Evolutionary conservation across 2,797 vertebrate species (phyloP).

Genomic region (Graptemys geographica): DNA sequence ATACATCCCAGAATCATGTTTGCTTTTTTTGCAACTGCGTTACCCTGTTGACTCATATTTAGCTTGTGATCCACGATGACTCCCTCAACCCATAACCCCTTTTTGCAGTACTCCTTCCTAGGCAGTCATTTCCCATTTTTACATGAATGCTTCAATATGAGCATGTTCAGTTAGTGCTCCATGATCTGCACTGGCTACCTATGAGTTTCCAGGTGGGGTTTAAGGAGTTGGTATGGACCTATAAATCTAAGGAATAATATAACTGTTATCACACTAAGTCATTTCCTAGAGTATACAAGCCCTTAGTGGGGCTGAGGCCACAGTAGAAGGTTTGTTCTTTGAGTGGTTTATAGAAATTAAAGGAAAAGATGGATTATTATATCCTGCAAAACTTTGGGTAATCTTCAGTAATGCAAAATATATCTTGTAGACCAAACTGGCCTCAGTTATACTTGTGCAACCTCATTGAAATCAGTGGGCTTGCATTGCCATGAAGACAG

Average conservation of each 20-base stretch:
- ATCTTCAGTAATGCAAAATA: accelerated
- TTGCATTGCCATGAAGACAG: accelerated
- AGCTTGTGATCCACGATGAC: too few species aligned
- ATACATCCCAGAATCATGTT: too few species aligned
- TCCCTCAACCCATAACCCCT: too few species aligned
- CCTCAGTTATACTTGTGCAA: not conserved
- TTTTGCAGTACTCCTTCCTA: too few species aligned
- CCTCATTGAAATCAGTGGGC: accelerated
- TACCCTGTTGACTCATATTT: too few species aligned
- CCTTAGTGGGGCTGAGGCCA: not conserved
- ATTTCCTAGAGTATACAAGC: slow-evolving; percentile 18
- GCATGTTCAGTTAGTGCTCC: not conserved
- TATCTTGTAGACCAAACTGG: not conserved
- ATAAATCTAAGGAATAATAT: not conserved
- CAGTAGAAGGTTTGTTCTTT: not conserved
- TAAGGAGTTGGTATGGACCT: not conserved
- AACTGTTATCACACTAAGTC: not conserved
- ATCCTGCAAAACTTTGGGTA: accelerated
- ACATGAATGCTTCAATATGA: not conserved
- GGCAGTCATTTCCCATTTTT: too few species aligned
- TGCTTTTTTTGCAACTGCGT: too few species aligned
- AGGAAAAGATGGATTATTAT: not conserved
- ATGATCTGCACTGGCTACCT: not conserved
- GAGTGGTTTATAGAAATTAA: not conserved
- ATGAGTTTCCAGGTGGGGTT: not conserved